A percentile compares a stretch with the other conserved stretches of the same genome.
Conservation (phyloP, 2,797 vertebrate genomes). For the Astyanax mexicanus region DNA sequence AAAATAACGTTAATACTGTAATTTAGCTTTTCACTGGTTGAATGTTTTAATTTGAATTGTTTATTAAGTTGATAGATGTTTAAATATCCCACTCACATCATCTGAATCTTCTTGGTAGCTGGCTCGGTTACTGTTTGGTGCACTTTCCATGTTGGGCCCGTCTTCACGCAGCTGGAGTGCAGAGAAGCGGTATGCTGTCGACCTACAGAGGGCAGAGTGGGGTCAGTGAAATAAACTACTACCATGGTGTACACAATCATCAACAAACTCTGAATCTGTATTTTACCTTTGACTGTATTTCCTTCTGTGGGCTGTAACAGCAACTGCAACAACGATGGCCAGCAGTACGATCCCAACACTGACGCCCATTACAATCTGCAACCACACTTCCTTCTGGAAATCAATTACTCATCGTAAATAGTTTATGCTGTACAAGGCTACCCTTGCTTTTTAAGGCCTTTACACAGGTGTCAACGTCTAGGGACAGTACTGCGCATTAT, state of each 20-base stretch:
- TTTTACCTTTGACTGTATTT: slow-evolving; percentile 75
- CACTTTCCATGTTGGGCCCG: slow-evolving; percentile 59
- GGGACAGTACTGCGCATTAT: too few species aligned
- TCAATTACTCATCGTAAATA: slow-evolving; percentile 2
- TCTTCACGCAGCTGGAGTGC: slow-evolving; percentile 76
- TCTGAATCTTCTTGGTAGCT: slow-evolving; percentile 75
- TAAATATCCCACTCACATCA: slow-evolving; percentile 63
- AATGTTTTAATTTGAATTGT: background rate
- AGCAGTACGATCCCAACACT: slow-evolving; percentile 69
- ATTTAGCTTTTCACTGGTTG: too few species aligned
- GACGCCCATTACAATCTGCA: slow-evolving; percentile 74
- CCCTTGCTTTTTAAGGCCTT: too few species aligned
- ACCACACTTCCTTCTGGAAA: slow-evolving; percentile 72
- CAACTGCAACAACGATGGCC: slow-evolving; percentile 58
- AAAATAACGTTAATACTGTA: too few species aligned
- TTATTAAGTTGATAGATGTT: background rate
- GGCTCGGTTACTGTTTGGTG: slow-evolving; percentile 69
- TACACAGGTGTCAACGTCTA: too few species aligned
- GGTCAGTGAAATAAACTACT: background rate
- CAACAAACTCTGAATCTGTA: slow-evolving; percentile 45
- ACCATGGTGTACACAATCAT: too few species aligned
- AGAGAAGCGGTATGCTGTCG: slow-evolving; percentile 76
- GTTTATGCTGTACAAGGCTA: too few species aligned
- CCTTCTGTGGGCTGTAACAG: slow-evolving; percentile 68
- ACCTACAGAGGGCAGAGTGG: slow-evolving; percentile 62